phyloP scores from a whole-genome alignment of 2,797 vertebrate species.

The Varecia variegata region DNA sequence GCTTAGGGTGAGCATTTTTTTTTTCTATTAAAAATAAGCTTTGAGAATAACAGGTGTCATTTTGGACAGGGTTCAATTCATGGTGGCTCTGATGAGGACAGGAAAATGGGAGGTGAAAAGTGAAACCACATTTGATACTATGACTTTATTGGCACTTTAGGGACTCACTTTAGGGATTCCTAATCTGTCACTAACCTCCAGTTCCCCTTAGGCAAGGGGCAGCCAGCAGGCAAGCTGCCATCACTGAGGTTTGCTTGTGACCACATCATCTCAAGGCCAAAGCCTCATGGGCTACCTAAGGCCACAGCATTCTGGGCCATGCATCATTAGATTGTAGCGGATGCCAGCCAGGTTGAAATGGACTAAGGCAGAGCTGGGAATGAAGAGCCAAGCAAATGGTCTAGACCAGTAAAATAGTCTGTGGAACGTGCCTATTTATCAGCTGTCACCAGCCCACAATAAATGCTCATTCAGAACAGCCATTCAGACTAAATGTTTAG shows the following conservation, averaged over 20 bases:
- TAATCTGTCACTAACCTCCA: not conserved
- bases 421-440: not conserved
- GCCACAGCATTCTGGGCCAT: not conserved
- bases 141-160: not conserved
- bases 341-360: not conserved
- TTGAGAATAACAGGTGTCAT: not conserved
- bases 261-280: not conserved
- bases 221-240: not conserved
- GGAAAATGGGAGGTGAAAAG: not conserved
- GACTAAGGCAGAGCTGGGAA: not conserved
- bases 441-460: not conserved
- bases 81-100: not conserved
- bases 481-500: not conserved
- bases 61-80: not conserved
- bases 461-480: not conserved
- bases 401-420: not conserved
- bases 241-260: not conserved
- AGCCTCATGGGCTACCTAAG: not conserved
- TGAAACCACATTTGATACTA: not conserved
- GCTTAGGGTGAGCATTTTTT: constrained; percentile 88
- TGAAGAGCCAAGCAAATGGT: not conserved
- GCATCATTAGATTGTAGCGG: not conserved
- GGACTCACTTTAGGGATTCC: not conserved
- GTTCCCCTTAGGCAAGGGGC: not conserved
- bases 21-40: not conserved